Evolutionary conservation across 2,113 vertebrate species (phyloP).

Genomic region (Lathamus discolor): DNA sequence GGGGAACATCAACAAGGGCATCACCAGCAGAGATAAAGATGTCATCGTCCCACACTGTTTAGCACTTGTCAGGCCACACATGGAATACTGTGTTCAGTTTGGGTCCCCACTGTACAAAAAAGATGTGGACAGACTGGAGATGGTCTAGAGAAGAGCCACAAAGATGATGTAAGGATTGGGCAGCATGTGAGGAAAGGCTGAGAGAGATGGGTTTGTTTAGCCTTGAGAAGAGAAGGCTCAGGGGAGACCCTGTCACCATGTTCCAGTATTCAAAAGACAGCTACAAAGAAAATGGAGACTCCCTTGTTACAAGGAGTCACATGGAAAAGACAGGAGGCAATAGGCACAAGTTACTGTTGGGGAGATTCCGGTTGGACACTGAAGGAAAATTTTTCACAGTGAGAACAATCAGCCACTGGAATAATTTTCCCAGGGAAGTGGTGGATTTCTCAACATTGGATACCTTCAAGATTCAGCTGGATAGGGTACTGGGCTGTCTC

Average conservation of each 20-base stretch:
- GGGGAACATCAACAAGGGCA: not conserved
- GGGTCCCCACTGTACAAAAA: not conserved
- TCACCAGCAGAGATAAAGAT: not conserved
- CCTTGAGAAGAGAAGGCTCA: not conserved
- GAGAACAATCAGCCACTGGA: not conserved
- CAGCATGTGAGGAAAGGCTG: not conserved
- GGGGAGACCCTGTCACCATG: not conserved
- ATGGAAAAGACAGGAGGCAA: not conserved
- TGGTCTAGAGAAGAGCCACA: not conserved
- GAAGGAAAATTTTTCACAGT: not conserved
- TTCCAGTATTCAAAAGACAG: not conserved
- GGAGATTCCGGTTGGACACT: not conserved
- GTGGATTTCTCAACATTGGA: not conserved
- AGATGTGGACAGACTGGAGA: not conserved
- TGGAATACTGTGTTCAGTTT: not conserved
- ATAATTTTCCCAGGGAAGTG: not conserved
- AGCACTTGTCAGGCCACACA: not conserved
- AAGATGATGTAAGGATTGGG: not conserved
- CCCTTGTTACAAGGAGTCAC: not conserved
- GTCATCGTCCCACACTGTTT: not conserved
- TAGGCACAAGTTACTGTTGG: not conserved
- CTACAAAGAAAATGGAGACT: not conserved
- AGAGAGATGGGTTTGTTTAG: not conserved
- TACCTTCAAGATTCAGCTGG: not conserved
- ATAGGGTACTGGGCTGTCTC: not conserved